These are phyloP conservation scores for Sphinx pinastri DNA, from an alignment of 2,888 invertebrate species.

Conservation along the genomic window DNA sequence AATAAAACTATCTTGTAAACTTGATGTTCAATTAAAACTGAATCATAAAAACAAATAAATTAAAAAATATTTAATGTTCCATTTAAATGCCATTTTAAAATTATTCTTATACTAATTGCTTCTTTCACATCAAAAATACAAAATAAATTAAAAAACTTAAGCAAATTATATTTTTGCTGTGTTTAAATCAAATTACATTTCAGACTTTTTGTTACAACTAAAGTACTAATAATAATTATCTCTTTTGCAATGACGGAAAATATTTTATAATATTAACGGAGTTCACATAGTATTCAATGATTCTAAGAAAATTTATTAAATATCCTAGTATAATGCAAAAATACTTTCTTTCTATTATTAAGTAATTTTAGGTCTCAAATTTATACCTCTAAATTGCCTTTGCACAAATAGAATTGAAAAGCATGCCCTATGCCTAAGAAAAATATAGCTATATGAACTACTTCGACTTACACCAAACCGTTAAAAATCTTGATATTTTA, in stretches of 20 bases:
- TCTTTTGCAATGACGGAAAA: not conserved
- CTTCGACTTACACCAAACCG: no score
- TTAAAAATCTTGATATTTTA: not conserved
- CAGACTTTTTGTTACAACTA: constrained; percentile 16
- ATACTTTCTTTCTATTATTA: not conserved
- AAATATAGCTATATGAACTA: no score
- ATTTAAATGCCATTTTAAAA: constrained; percentile 13
- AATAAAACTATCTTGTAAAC: not conserved
- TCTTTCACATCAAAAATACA: not conserved
- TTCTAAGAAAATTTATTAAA: not conserved
- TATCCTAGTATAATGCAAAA: not conserved
- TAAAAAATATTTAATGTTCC: constrained; percentile 4
- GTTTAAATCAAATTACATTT: constrained; percentile 16
- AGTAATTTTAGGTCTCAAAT: not conserved
- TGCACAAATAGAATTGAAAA: not conserved
- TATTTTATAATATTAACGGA: not conserved
- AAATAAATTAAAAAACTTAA: constrained; percentile 14
- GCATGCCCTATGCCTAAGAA: not conserved
- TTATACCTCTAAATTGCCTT: not conserved
- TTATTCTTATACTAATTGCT: constrained; percentile 1
- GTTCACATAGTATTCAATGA: not conserved
- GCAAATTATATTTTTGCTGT: not conserved
- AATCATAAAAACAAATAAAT: not conserved
- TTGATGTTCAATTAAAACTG: not conserved
- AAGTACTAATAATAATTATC: not conserved